Evolutionary conservation across 2,888 invertebrate species (phyloP).

Genomic region (Opisthograptis luteolata): DNA sequence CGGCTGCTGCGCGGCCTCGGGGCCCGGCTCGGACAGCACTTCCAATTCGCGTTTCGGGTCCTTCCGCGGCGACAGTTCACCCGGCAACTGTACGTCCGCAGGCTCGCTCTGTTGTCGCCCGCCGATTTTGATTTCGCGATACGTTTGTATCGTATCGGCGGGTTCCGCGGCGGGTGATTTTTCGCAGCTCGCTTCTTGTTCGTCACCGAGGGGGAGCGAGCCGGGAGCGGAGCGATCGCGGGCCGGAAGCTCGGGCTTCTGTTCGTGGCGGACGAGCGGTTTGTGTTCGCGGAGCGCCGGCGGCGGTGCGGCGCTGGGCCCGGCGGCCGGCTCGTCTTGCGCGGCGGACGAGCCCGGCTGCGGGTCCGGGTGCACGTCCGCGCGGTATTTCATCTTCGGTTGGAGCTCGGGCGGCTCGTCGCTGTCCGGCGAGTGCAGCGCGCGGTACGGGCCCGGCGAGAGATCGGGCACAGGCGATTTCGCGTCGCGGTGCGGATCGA

Average conservation of each 20-base stretch:
- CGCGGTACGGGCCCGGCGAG: not conserved
- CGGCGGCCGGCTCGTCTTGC: not conserved
- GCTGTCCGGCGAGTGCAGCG: not conserved
- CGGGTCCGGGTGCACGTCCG: constrained; percentile 4
- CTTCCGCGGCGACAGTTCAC: not conserved
- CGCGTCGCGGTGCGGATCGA: not conserved
- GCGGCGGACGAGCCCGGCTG: not conserved
- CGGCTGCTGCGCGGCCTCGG: not conserved
- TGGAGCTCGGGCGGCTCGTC: constrained; percentile 20
- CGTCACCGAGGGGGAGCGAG: not conserved
- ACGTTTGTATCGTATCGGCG: not conserved
- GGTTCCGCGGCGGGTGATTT: not conserved
- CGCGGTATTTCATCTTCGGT: constrained; percentile 10
- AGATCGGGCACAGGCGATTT: constrained; percentile 1
- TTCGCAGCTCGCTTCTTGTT: not conserved
- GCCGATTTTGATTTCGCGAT: constrained; percentile 3
- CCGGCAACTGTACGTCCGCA: not conserved
- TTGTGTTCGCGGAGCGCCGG: not conserved
- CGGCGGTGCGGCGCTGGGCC: not conserved
- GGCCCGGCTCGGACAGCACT: not conserved
- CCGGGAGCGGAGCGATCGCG: not conserved
- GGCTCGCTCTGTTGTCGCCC: not conserved
- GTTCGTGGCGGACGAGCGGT: constrained; percentile 11
- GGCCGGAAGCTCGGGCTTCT: constrained; percentile 16
- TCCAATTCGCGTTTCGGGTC: not conserved